Evolutionary conservation across 2,797 vertebrate species (phyloP).

Genomic region (Hemibagrus guttatus): DNA sequence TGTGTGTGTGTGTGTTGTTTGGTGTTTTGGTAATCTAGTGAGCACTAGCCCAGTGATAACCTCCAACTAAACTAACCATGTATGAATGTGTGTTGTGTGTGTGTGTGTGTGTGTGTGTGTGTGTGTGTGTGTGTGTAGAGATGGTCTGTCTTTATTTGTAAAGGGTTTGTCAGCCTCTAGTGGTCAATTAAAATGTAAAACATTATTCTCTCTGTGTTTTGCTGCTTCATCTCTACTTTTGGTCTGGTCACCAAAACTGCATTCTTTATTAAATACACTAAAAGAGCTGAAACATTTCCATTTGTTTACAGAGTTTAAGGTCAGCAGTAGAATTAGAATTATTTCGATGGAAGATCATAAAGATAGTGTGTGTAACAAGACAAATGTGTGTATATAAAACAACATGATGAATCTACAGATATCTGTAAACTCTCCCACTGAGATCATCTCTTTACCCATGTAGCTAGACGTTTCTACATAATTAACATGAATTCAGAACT

Average conservation of each 20-base stretch:
- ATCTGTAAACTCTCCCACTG: neutral
- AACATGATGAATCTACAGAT: neutral
- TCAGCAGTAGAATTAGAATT: neutral
- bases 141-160: conserved; percentile 19
- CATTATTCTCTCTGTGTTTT: neutral
- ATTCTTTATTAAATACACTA: neutral
- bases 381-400: neutral
- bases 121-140: conserved; percentile 16
- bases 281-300: neutral
- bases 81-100: conserved; percentile 25
- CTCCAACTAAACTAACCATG: conserved; percentile 27
- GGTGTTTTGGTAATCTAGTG: conserved; percentile 33
- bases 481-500: neutral
- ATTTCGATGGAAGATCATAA: neutral
- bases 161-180: conserved; percentile 47
- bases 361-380: neutral
- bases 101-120: conserved; percentile 32
- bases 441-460: neutral
- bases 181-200: conserved; percentile 29
- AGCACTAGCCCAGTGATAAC: conserved; percentile 32
- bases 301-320: neutral
- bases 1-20: conserved; percentile 28
- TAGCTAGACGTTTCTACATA: neutral
- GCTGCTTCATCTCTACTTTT: neutral
- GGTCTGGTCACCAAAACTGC: no score